Base-by-base conservation (phyloP, 2,797 vertebrate species). In the Cyclura pinguis region DNA sequence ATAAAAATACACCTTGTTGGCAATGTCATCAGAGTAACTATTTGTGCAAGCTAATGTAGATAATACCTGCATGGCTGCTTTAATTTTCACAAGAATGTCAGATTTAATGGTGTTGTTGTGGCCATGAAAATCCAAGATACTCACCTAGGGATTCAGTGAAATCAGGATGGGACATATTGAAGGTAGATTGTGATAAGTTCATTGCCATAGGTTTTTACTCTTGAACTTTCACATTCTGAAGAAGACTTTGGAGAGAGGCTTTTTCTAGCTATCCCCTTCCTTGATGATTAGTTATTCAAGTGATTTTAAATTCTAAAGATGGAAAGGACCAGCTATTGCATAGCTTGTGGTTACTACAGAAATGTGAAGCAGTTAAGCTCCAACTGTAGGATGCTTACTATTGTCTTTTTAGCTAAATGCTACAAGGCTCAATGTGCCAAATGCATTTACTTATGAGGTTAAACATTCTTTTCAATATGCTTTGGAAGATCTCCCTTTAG, bases 351-450 rank as follows among this genome's bases (percentile, higher is more conserved):
- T 78, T 64, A 20, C 20, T 67, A 27, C 3, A 22, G 32, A 50
- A 87, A 64, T n/a, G 24, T 74, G 57, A 83, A 87, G 76, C 72
- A 55, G 76, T 84, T 35, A 84, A 47, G n/a, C 16, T 67, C 6
- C 67, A 83, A 87, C 57, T 67, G 85, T 73, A 77, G 80, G 57
- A 42, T 77, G n/a, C 32, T 50, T 74, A 35, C 32, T 67, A 10
- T 84, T 90, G 27, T 24, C 59, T 87, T 90, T 90, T 87, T n/a
- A 76, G 27, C 24, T 84, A 90, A 90, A 90, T 87, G 80, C 72
- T 67, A 91, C 47, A 69, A 87, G 42, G 85, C 72, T 32, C 80
- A 38, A 1, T 52, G 24, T 52, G 57, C 38, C 57, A 32, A 82
- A 87, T 84, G 18, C 52, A 29, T 72, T 85, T 84, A 47, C 13